Percentiles rank a stretch among this genome's conserved stretches.
Evolutionary conservation across 2,888 invertebrate species (phyloP).

Genomic region (Lithodes maja): DNA sequence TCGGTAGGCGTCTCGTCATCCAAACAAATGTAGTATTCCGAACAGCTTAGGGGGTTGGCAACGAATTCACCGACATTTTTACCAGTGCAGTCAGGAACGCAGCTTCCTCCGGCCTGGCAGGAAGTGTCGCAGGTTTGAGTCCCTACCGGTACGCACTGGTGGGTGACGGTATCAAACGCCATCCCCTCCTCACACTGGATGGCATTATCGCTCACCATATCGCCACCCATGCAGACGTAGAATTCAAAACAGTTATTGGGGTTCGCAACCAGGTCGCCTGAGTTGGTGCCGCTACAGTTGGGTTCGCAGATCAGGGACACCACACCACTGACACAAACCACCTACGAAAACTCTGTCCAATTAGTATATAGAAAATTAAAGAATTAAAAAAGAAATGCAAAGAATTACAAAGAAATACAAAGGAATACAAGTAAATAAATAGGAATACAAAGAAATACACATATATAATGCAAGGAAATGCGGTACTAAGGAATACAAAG

Average conservation of each 20-base stretch:
- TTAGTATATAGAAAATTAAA: too few relatives aligned
- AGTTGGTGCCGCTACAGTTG: background rate
- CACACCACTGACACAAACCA: background rate
- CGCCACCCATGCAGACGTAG: background rate
- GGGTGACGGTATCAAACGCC: background rate
- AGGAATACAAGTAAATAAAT: background rate
- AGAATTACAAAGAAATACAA: too few relatives aligned
- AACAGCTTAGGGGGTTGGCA: background rate
- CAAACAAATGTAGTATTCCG: background rate
- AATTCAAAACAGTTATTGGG: background rate
- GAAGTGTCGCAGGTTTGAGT: background rate
- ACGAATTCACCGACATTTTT: background rate
- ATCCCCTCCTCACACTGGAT: background rate
- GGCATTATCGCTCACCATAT: background rate
- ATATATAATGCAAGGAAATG: background rate
- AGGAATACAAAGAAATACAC: background rate
- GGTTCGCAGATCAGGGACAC: background rate
- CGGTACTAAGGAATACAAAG: too few relatives aligned
- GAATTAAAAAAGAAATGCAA: too few relatives aligned
- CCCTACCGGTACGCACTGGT: background rate
- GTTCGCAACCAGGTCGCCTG: background rate
- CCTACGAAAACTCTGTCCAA: background rate
- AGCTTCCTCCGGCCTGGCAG: background rate
- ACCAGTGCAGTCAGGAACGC: background rate
- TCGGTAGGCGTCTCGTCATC: background rate